Percentiles rank a stretch among this genome's conserved stretches.
phyloP scores from a whole-genome alignment of 1,140 invertebrate species.

The Geopemphigus sp. region DNA sequence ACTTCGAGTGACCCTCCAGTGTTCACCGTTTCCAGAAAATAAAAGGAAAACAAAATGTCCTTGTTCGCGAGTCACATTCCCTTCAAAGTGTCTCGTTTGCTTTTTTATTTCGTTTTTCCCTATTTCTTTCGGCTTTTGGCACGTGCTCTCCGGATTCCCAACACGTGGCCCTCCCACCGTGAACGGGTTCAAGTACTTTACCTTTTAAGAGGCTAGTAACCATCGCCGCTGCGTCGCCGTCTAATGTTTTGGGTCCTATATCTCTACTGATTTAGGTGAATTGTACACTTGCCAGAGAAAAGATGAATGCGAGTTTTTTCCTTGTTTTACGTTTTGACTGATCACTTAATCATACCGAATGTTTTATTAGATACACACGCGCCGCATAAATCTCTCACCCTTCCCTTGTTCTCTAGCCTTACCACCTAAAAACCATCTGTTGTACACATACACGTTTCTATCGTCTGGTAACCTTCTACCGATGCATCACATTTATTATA shows the following conservation, averaged over 20 bases:
- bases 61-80: slow-evolving; percentile 21
- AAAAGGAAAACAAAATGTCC: not conserved
- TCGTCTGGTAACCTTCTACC: not conserved
- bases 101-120: slow-evolving; percentile 9
- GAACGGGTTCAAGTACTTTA: slow-evolving; percentile 14
- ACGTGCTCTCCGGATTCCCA: not conserved
- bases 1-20: not conserved
- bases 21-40: not conserved
- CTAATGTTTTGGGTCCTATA: not conserved
- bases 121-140: not conserved
- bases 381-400: slow-evolving; percentile 8
- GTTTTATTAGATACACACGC: slow-evolving; percentile 39
- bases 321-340: slow-evolving; percentile 16
- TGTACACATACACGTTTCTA: not conserved
- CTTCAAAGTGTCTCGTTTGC: too few species aligned
- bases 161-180: slow-evolving; percentile 21
- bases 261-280: not conserved
- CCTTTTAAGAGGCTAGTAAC: not conserved
- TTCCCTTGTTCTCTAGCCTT: not conserved
- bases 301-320: slow-evolving; percentile 2
- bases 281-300: not conserved
- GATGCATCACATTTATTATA: not conserved
- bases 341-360: slow-evolving; percentile 25
- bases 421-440: slow-evolving; percentile 26
- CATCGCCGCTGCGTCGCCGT: not conserved